Conservation (phyloP, 2,888 invertebrate species). For the Lochmaea capreae region DNA sequence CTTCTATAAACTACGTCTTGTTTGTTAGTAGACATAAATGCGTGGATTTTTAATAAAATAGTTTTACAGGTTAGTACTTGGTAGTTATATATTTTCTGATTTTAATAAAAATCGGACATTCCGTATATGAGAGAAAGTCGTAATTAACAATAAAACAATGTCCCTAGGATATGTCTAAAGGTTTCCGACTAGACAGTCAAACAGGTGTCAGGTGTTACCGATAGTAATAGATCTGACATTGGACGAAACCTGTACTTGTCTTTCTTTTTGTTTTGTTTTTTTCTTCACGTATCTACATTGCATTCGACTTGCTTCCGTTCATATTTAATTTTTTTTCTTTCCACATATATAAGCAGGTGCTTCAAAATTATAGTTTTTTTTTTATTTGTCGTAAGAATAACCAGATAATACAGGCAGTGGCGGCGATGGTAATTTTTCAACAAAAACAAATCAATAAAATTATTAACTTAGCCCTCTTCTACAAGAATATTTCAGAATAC, state of each 20-base stretch:
- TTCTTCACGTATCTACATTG: not conserved
- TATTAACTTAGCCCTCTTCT: not conserved
- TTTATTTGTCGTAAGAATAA: not conserved
- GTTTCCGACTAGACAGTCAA: slow-evolving; percentile 16
- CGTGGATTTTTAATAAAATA: no score
- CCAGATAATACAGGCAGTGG: not conserved
- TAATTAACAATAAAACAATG: slow-evolving; percentile 5
- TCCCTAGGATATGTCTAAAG: slow-evolving; percentile 3
- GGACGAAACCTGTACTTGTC: slow-evolving; percentile 23
- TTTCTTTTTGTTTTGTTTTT: not conserved
- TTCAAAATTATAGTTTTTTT: slow-evolving; percentile 31
- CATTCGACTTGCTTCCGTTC: slow-evolving; percentile 1
- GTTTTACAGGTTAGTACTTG: no score
- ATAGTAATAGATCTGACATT: slow-evolving; percentile 40
- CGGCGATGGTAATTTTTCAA: not conserved
- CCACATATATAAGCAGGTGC: slow-evolving; percentile 9
- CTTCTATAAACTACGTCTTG: not conserved
- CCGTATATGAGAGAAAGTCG: slow-evolving; percentile 4
- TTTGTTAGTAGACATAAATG: not conserved
- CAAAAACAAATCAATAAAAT: not conserved
- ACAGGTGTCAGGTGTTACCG: slow-evolving; percentile 40
- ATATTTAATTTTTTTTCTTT: not conserved
- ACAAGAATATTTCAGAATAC: no score
- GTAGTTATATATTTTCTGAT: not conserved
- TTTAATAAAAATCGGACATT: not conserved